Evolutionary conservation across 2,113 vertebrate genomes (phyloP), one percentile per base, ranked within the genome.

Genomic region (Engystomops pustulosus): DNA sequence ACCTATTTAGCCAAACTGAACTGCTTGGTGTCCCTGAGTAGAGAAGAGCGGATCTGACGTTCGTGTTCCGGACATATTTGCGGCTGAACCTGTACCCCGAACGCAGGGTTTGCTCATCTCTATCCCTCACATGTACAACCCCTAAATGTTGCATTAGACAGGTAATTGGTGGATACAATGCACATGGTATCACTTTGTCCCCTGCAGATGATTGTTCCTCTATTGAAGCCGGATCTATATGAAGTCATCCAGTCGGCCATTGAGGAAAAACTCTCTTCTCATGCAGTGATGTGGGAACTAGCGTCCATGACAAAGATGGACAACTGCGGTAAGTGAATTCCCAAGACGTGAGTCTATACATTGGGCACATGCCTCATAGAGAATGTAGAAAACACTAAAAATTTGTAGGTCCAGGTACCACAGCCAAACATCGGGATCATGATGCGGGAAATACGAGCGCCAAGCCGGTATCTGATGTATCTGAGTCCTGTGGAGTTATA

Each of bases 191-290:
- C 12, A 32, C 34, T 7, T 36, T 83, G 32, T 38, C 25, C n/a
- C 20, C 27, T 3, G 20, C 88, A 97, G 96, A 95, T 95, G 27
- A 89, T 97, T 85, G 88, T 97, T 85, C 96, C 94, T 0, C 90
- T 97, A 84, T 90, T 98, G 85, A 89, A 94, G 88, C 94, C 90
- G 12, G 96, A 97, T 89, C 90, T 98, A 25, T 96, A 96, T 27
- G 93, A 96, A 76, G 92, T 96, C 41, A 90, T 96, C 80, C 80
- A 92, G 86, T 91, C 92, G 87, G 91, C 93, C 2, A 80, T 96
- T 32, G 91, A 90, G 11, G 93, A 93, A 8, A 94, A 89, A 20
- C 93, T 98, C 84, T 87, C 90, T 85, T 91, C 88, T 71, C 90
- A 20, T 89, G 62, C 90, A 89, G 94, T 94, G 75, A 36, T 88